Conservation (phyloP, 2,113 vertebrate genomes). For the Eretmochelys imbricata region DNA sequence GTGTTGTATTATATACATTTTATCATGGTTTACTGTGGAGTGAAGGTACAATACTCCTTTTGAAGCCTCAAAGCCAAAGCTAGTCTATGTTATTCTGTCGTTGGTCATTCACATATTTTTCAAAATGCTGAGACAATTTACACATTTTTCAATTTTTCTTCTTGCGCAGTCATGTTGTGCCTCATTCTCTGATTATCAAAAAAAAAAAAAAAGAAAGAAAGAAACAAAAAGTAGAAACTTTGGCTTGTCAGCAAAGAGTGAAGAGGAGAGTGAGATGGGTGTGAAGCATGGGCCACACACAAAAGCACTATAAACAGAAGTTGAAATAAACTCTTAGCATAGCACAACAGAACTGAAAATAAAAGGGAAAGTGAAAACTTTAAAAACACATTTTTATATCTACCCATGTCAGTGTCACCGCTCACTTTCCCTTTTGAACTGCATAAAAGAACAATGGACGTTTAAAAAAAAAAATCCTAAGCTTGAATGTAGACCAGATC, state of each 20-base stretch:
- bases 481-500: background rate
- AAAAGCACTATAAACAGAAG: background rate
- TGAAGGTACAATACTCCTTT: background rate
- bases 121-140: background rate
- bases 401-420: background rate
- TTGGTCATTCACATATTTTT: background rate
- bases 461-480: background rate
- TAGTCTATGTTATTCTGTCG: background rate
- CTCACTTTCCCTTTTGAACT: background rate
- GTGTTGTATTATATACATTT: background rate
- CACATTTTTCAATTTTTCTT: background rate
- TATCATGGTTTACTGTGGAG: background rate
- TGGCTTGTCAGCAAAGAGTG: background rate
- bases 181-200: background rate
- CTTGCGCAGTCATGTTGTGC: background rate
- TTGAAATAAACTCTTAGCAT: background rate
- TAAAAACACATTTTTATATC: background rate
- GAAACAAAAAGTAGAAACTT: background rate
- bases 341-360: background rate
- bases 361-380: background rate
- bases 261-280: background rate
- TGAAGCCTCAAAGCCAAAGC: background rate
- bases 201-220: background rate
- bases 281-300: background rate
- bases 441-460: background rate